phyloP scores from a whole-genome alignment of 2,797 vertebrate species.

The Coccyzus lansbergi region DNA sequence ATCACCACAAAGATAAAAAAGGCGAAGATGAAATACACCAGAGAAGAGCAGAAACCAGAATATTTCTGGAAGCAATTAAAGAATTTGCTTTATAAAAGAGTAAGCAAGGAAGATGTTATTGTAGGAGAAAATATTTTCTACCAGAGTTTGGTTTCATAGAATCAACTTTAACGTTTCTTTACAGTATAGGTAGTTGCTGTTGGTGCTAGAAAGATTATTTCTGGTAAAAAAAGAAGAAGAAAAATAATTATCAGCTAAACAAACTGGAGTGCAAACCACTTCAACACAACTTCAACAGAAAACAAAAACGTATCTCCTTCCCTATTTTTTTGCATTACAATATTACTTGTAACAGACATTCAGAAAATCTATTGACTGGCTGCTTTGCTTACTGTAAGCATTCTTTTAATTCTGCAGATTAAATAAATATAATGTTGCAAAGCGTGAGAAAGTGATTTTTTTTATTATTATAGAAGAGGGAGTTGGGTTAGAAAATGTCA shows the following conservation, averaged over 20 bases:
- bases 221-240: neutral
- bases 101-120: neutral
- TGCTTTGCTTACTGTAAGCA: neutral
- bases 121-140: neutral
- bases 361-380: neutral
- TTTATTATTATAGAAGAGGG: neutral
- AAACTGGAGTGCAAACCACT: neutral
- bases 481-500: neutral
- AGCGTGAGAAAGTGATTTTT: neutral
- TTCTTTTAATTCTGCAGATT: constrained; percentile 3
- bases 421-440: neutral
- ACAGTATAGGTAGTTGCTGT: neutral
- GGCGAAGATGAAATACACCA: neutral
- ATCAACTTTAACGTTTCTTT: neutral
- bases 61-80: constrained; percentile 22
- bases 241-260: neutral
- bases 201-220: neutral
- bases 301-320: neutral
- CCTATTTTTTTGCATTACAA: neutral
- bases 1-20: neutral
- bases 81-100: neutral
- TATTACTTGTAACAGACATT: neutral
- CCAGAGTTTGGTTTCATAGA: neutral
- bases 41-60: neutral
- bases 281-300: neutral